Evolutionary conservation across 2,797 vertebrate genomes (phyloP), one percentile per base, ranked within the genome.

Genomic region (Poeciliopsis paucimaculata): DNA sequence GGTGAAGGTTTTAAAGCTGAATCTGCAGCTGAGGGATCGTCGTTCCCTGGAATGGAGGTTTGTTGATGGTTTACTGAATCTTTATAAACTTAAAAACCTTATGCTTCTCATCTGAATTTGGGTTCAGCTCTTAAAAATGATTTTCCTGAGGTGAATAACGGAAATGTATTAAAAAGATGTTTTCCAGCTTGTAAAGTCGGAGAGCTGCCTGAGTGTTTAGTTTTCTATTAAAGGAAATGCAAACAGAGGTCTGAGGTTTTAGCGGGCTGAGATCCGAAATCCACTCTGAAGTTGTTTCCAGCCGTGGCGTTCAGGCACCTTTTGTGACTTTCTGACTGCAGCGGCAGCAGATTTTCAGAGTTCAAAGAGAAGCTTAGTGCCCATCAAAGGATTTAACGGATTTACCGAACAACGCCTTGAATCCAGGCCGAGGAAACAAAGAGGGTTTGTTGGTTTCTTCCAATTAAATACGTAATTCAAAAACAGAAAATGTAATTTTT

Each of bases 341-440:
- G 79, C 1, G 70, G 23, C 83, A 46, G 83, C 77, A 84, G 86
- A 87, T 87, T 90, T 86, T 62, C 77, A n/a, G 79, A 89, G 89
- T 89, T 90, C 91, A 92, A 92, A 93, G 87, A 75, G 74, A 86
- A 60, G 87, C 86, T 93, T 91, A 90, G 74, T 72, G 83, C 79
- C 80, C 83, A 77, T 57, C 39, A 34, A 66, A 83, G 87, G 90
- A 90, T 92, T 87, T 88, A 83, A 53, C 41, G 73, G 88, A 88
- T 89, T 89, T 82, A 82, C 77, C 55, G 74, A 55, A 72, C 77
- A 73, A 86, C 75, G 11, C 80, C 75, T 0, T 4, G 64, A 79
- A 28, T 76, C 47, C 53, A 72, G 82, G 78, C 84, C 4, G 60
- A 64, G 68, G 53, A 78, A 81, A 60, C 77, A 75, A 57, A 75